Conservation (phyloP, 2,113 vertebrate species). For the Poeciliopsis prolifica region DNA sequence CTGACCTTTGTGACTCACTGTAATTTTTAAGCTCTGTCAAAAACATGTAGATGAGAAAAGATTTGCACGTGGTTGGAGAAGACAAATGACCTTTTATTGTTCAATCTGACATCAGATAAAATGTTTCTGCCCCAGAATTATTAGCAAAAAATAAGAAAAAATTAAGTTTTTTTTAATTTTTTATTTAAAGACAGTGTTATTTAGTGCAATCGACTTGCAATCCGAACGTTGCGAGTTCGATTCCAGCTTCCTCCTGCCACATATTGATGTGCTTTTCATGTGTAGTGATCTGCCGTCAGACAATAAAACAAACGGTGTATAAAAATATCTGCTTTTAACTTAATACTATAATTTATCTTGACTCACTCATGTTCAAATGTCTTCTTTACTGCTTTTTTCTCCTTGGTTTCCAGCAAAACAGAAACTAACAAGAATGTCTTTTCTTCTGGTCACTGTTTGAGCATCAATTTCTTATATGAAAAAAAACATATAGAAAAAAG, state of each 20-base stretch:
- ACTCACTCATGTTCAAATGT: no score
- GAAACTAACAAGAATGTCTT: background rate
- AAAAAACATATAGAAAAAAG: background rate
- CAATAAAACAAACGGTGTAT: no score
- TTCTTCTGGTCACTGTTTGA: background rate
- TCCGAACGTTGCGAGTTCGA: background rate
- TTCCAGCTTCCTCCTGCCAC: background rate
- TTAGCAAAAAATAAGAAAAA: background rate
- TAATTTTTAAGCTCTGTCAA: constrained; percentile 26
- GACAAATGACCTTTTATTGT: background rate
- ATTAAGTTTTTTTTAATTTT: background rate
- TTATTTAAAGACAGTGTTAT: background rate
- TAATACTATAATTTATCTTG: no score
- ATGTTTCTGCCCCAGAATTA: background rate
- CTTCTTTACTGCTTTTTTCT: no score
- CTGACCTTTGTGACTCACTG: constrained; percentile 33
- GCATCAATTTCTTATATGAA: background rate
- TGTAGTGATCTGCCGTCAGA: no score
- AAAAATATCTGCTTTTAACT: no score
- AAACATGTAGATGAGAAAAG: background rate
- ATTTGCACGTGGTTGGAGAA: background rate
- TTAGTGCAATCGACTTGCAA: background rate
- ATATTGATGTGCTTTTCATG: background rate
- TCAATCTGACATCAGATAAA: background rate
- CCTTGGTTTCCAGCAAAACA: background rate